Evolutionary conservation across 2,113 vertebrate species (phyloP), one percentile per base, ranked within the genome.

Genomic region (Vulpes vulpes): DNA sequence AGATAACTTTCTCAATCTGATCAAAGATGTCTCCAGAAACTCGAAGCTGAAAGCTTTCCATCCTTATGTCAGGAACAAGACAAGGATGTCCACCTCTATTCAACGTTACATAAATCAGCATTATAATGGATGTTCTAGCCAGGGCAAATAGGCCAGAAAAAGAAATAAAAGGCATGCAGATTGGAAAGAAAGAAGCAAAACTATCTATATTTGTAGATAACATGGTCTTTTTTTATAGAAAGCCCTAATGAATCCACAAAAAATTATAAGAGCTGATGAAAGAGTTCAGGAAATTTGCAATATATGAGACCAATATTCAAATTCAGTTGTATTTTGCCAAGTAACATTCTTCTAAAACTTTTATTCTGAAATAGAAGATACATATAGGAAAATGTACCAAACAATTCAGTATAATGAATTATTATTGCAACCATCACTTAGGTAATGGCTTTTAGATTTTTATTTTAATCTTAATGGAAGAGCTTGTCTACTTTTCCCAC

Each of bases 391-490:
- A 87, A 82, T 83, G 35, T 69, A 25, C 62, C 82, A 95, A 60
- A 83, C 11, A 55, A 74, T 91, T 95, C 49, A 76, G 2, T 43
- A 51, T 94, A 94, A 92, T 69, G 80, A 84, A 65, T 95, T 90
- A 81, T 49, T 67, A n/a, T 84, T 95, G 19, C 57, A 90, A 67
- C 69, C 30, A 91, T 19, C 25, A 80, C 38, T 12, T 71, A 62
- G 23, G 32, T 79, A 55, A 71, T 53, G 17, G 83, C 81, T 92
- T 87, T 74, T 74, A 92, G 82, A 81, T 80, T 85, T 95, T 80
- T 81, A 55, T 80, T 92, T 64, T 59, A 59, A 16, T 86, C 8
- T 60, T 92, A 62, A 64, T 87, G 55, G 73, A 95, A 92, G n/a
- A n/a, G 71, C 64, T 73, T 81, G 22, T 92, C 32, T 64, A 19